Evolutionary conservation across 2,113 vertebrate genomes (phyloP), one percentile per base, ranked within the genome.

Genomic region (Siniperca knerii): DNA sequence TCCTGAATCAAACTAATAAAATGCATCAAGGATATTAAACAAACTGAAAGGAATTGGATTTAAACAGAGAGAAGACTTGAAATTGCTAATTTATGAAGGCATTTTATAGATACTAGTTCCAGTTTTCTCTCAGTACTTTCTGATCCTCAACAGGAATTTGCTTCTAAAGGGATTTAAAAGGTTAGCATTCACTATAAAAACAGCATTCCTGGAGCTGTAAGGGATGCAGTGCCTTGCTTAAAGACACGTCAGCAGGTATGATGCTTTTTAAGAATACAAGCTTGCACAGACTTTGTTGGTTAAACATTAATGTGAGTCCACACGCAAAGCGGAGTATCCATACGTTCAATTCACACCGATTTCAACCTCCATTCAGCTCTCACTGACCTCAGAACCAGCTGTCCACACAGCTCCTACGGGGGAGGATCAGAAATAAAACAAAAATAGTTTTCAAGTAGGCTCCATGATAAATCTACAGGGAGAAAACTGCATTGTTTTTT

Each of bases 1-100:
- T 23, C 9, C 64, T 13, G 64, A 87, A 79, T 71, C 37, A 83
- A 82, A 78, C 54, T 78, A 83, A 87, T 76, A 72, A 60, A 79
- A 86, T 23, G 54, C 75, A 71, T 78, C 50, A 69, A 72, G 52
- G 62, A 77, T 78, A 72, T 69, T 65, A 62, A 76, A 82, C 85
- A 89, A 83, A 55, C 73, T 64, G 21, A 83, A 87, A 77, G 18
- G 44, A 77, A 71, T 25, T 73, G 20, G 2, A 55, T 83, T 75
- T 23, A 84, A 75, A 79, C 62, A 46, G 55, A 44, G 21, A 57
- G 40, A 58, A 33, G 16, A 62, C 64, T 66, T 57, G 33, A 75
- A 77, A 75, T 50, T 78, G 65, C 44, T 70, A 8, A 72, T 83
- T 75, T 75, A 13, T 60, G 16, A 75, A 77, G 23, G 48, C 61